Evolutionary conservation across 2,797 vertebrate genomes (phyloP), one percentile per base, ranked within the genome.

Genomic region (Sebastes paucispinis): DNA sequence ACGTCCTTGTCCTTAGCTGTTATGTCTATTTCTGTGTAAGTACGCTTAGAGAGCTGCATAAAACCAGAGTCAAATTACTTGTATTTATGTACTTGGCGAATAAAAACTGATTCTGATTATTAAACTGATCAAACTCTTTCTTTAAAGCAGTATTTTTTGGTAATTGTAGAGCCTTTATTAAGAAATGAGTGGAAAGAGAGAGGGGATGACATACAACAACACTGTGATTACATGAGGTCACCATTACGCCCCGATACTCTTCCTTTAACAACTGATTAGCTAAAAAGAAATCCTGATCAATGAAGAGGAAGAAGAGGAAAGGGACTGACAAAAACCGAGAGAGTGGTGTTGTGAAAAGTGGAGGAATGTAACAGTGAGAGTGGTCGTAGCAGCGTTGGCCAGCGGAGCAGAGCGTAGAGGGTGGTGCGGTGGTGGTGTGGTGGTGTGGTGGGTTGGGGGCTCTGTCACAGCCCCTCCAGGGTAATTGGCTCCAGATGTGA

Each of bases 401-500:
- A 88, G 85, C 55, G 32, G 34, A 79, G 77, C 60, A 25, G 72
- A 63, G 81, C 6, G 31, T 31, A 18, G 79, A 70, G 67, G 93
- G 88, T 63, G 62, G 25, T 80, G 78, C 43, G 12, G 36, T 16
- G 36, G 36, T 14, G 60, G 2, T 8, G 36, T 22, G 13, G 57
- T 5, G 31, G 59, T 6, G 62, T n/a, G 31, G 60, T 6, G 62
- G 60, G 60, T 11, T 91, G 94, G 75, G 94, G 94, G 91, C 92
- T 97, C 94, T 97, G 96, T 97, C 97, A 95, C 96, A 96, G 96
- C 95, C 96, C 96, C 96, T 96, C 91, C 95, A 95, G 92, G 87
- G 92, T 98, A 98, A 98, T 96, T 95, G 91, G 93, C 96, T 98
- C 96, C 98, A 98, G 96, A 98, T 98, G 97, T 96, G 93, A 85